phyloP scores from a whole-genome alignment of 2,888 invertebrate genomes.

The Muscina levida region DNA sequence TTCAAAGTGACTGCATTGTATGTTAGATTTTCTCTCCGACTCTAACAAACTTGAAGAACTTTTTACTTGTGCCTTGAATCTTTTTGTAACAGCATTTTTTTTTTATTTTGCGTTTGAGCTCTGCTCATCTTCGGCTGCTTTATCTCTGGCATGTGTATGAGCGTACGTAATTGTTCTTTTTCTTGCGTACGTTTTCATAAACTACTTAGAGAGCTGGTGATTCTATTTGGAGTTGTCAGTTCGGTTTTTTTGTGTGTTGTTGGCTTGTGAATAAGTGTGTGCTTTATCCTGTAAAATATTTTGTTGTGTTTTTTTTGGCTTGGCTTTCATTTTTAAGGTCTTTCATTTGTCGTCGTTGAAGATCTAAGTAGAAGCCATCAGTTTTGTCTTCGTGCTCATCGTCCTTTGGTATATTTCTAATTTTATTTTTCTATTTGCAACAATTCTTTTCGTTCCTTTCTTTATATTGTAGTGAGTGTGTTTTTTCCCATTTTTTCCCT shows the following conservation, averaged over 20 bases:
- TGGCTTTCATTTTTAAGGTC: constrained; percentile 42
- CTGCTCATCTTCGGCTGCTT: constrained; percentile 70
- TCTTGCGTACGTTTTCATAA: constrained; percentile 34
- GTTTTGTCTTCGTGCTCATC: constrained; percentile 40
- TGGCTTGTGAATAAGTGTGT: too few relatives aligned
- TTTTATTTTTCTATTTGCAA: constrained; percentile 54
- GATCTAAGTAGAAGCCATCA: constrained; percentile 37
- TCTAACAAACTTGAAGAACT: constrained; percentile 45
- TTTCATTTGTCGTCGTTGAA: constrained; percentile 57
- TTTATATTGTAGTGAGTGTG: background rate
- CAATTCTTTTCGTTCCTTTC: constrained; percentile 23
- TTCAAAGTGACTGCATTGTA: constrained; percentile 16
- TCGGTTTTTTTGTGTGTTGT: constrained; percentile 36
- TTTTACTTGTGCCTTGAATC: constrained; percentile 43
- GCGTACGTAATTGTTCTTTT: constrained; percentile 39
- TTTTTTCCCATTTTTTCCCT: constrained; percentile 3
- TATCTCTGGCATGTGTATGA: constrained; percentile 39
- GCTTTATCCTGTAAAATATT: background rate
- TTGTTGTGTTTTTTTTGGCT: constrained; percentile 12
- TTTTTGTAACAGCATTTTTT: constrained; percentile 65
- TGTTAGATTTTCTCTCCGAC: constrained; percentile 41
- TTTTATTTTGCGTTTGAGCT: constrained; percentile 67
- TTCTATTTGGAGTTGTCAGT: constrained; percentile 40
- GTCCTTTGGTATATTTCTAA: constrained; percentile 48
- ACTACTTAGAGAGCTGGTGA: constrained; percentile 54